A percentile compares a stretch with the other conserved stretches of the same genome.
phyloP scores from a whole-genome alignment of 2,113 vertebrate species.

The Hiodon tergisus region DNA sequence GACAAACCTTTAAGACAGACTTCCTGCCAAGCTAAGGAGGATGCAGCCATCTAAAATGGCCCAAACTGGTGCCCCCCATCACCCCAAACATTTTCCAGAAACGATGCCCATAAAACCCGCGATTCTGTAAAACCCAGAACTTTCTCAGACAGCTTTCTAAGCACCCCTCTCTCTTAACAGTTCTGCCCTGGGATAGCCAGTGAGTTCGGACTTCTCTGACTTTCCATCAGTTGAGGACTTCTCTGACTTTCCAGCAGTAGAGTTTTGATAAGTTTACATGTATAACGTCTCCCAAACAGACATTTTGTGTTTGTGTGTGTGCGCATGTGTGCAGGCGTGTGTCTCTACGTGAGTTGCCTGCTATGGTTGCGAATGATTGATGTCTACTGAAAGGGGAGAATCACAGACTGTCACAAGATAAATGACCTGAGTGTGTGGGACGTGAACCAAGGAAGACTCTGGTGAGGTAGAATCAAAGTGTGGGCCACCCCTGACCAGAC shows the following conservation, averaged over 20 bases:
- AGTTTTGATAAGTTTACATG: no score
- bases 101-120: no score
- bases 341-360: constrained; percentile 17
- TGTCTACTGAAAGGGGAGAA: constrained; percentile 56
- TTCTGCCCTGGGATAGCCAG: no score
- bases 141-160: no score
- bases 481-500: constrained; percentile 63
- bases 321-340: neutral
- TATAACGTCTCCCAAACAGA: neutral
- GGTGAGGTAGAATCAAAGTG: constrained; percentile 65
- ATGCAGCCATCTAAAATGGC: constrained; percentile 3
- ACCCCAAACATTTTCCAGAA: neutral
- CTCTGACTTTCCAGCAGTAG: no score
- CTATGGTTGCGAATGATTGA: constrained; percentile 55
- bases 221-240: no score
- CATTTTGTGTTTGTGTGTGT: neutral
- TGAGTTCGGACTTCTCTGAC: no score
- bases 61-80: neutral
- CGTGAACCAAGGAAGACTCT: constrained; percentile 64
- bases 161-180: no score
- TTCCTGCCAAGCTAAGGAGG: neutral
- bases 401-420: constrained; percentile 61
- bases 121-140: no score
- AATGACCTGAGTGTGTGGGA: constrained; percentile 57
- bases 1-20: no score